Conservation (phyloP, 2,888 invertebrate species). For the Leucophora obtusa region DNA sequence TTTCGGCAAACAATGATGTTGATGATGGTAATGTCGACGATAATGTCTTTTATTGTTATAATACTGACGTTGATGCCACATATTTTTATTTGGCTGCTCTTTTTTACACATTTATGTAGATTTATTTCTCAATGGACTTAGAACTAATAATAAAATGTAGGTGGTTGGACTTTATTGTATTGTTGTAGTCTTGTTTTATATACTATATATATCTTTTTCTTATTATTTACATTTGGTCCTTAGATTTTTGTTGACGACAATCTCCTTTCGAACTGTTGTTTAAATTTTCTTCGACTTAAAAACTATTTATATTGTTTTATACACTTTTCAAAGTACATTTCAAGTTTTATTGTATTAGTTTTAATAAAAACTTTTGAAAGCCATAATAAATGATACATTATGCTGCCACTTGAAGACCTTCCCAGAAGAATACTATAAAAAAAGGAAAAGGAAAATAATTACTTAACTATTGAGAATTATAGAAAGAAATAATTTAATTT, state of each 20-base stretch:
- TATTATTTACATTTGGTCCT: not conserved
- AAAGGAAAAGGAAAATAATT: not conserved
- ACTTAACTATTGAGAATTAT: too few relatives aligned
- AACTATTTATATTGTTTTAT: slow-evolving; percentile 18
- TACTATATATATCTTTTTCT: too few relatives aligned
- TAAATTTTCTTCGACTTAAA: not conserved
- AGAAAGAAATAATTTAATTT: too few relatives aligned
- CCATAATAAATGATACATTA: slow-evolving; percentile 41
- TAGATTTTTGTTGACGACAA: not conserved
- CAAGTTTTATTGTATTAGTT: slow-evolving; percentile 47
- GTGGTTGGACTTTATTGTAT: not conserved
- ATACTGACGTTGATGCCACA: slow-evolving; percentile 11
- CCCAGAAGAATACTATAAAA: slow-evolving; percentile 1
- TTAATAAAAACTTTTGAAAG: slow-evolving; percentile 13
- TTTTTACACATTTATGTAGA: not conserved
- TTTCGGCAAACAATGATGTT: slow-evolving; percentile 23
- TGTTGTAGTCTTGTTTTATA: not conserved
- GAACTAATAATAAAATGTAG: too few relatives aligned
- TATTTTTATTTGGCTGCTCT: slow-evolving; percentile 15
- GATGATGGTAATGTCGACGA: slow-evolving; percentile 30
- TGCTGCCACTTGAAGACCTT: slow-evolving; percentile 41
- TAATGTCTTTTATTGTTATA: slow-evolving; percentile 14
- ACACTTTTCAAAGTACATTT: slow-evolving; percentile 16
- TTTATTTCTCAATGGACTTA: too few relatives aligned
- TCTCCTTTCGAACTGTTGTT: not conserved